Base-by-base conservation (phyloP, 2,113 vertebrate species). In the Sigmodon hispidus region DNA sequence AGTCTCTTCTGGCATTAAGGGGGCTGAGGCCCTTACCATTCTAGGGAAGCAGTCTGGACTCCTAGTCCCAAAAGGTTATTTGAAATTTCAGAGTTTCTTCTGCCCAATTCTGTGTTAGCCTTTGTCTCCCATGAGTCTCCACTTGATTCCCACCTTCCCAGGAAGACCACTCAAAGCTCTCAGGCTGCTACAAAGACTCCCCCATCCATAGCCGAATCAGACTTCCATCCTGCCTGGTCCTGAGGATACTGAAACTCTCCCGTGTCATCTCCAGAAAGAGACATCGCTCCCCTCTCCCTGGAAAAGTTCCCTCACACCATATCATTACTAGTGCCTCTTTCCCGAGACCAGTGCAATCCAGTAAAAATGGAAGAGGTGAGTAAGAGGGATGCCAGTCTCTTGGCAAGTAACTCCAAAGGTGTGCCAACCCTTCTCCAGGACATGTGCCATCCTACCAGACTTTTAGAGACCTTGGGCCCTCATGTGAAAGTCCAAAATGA, bases 401-500 rank as follows among this genome's bases (percentile, higher is more conserved):
- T 13, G 57, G 22, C 9, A 45, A 7, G 5, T 13, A 24, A 40
- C 61, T 55, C 1, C 6, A 4, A 59, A n/a, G 34, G n/a, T 43
- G 16, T 45, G 6, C 55, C 57, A 48, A 0, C 72, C 40, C 9
- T 86, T 70, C 67, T 22, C n/a, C 3, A 2, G 0, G 21, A 29
- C 63, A 1, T 26, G 1, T 19, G 12, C 75, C 52, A 13, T 55
- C 67, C 67, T 21, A 65, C 52, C 6, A 48, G 72, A 80, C 65
- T 57, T 48, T 77, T 89, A 31, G 4, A 31, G 81, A 55, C 43
- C 59, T 43, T 84, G 81, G n/a, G 0, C 31, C 84, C 86, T 86
- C 59, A 1, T 15, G 11, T 12, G 13, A 72, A 79, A 69, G 63
- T 3, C 0, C 17, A 90, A n/a, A 57, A 45, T 26, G 0, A 17